phyloP scores from a whole-genome alignment of 2,888 invertebrate genomes.

The Drosophila borealis region DNA sequence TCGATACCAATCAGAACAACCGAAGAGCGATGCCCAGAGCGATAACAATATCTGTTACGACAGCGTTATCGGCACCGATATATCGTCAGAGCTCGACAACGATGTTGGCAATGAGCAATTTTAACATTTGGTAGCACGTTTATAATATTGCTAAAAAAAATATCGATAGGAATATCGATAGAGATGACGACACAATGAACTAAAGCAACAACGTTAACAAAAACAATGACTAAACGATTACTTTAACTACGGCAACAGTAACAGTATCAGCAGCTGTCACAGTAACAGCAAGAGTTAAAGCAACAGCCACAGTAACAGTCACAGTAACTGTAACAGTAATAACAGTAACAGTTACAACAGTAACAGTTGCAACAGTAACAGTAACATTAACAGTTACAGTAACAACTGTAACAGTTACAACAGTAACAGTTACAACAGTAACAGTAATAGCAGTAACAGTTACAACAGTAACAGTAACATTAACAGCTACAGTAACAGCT shows the following conservation, averaged over 20 bases:
- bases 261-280: neutral
- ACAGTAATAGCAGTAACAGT: too few species aligned
- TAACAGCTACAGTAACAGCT: neutral
- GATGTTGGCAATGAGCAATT: neutral
- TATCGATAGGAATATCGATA: constrained; percentile 3
- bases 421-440: neutral
- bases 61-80: neutral
- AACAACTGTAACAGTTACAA: neutral
- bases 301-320: neutral
- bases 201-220: neutral
- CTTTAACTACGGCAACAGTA: constrained; percentile 2
- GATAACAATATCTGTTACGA: neutral
- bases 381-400: neutral
- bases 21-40: neutral
- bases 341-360: neutral
- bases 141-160: neutral
- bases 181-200: neutral
- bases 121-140: too few species aligned
- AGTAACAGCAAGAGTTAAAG: neutral
- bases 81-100: neutral
- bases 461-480: too few species aligned
- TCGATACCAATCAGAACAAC: constrained; percentile 2
- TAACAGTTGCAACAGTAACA: constrained; percentile 2
- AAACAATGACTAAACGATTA: neutral
- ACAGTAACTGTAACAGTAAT: constrained; percentile 6